Evolutionary conservation across 2,888 invertebrate species (phyloP).

Genomic region (Leptothorax acervorum): DNA sequence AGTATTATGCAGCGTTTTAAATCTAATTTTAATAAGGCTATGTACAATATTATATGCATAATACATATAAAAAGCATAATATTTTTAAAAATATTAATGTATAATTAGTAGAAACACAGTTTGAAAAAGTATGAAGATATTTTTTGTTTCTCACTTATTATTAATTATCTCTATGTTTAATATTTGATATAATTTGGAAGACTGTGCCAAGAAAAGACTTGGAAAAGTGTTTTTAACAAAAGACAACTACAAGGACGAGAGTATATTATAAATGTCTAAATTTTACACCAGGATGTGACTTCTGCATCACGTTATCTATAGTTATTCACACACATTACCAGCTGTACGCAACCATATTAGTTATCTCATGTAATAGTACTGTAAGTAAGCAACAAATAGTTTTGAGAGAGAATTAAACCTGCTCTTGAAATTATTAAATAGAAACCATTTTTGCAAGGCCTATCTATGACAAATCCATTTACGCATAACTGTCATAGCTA

Average conservation of each 20-base stretch:
- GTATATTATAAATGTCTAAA: background rate
- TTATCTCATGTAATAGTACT: constrained; percentile 25
- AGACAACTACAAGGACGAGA: background rate
- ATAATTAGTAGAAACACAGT: background rate
- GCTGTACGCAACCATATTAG: constrained; percentile 3
- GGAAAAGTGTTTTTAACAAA: background rate
- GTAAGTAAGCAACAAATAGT: constrained; percentile 6
- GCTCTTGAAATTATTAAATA: background rate
- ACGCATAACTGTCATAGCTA: background rate
- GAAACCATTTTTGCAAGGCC: background rate
- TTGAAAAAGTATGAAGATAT: background rate
- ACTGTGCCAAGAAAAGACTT: background rate
- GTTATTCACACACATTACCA: background rate
- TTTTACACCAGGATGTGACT: background rate
- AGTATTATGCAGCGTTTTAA: background rate
- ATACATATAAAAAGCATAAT: too few relatives aligned
- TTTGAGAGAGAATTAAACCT: background rate
- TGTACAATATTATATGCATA: background rate
- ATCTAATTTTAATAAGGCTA: background rate
- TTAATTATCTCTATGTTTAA: background rate
- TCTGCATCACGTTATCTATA: background rate
- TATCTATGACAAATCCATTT: constrained; percentile 18
- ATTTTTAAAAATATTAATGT: background rate
- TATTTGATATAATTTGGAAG: background rate
- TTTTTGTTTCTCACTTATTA: background rate